Base-by-base conservation (phyloP, 2,888 invertebrate species). In the Lasius fuliginosus region DNA sequence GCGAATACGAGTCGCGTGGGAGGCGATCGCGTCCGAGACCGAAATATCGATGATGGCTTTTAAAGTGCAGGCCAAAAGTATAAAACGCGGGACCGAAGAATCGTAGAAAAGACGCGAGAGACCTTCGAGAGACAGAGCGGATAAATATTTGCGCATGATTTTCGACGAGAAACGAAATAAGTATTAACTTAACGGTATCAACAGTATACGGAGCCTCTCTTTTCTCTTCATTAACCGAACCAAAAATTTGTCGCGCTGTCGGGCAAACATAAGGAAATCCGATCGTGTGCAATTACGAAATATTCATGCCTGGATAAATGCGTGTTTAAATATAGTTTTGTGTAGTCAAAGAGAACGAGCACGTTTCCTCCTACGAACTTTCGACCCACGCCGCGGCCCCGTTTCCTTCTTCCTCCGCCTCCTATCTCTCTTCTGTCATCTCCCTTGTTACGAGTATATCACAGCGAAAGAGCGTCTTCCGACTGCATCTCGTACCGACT, bases 361-460 rank as follows among this genome's bases (percentile, higher is more conserved):
- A 85, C 86, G 88, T 71, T 89, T 81, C 92, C 89, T 90, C 92
- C 92, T 91, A 92, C 92, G 90, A 90, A 81, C 82, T 69, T 79
- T 82, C 92, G 82, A 84, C 92, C 92, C 88, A 92, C 92, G 87
- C 89, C 56, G 56, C 81, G 81, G 56, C 88, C 86, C 86, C 85
- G 83, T 74, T 90, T 73, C 81, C 81, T 71, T 33, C 60, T 60
- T 40, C 74, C 56, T 15, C 27, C 11, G 11, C 58, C 11, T 46
- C n/a, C n/a, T 12, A 53, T 33, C 30, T 46, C 33, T 30, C 6
- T 30, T 23, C 36, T 12, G 23, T 56, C 6, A 9, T 46, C 12
- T 53, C 18, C 49, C 49, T 40, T 53, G 49, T 53, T 30, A 15
- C 42, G 36, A 27, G 5, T 42, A 42, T 73, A 42, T 73, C 49